Evolutionary conservation across 2,797 vertebrate species (phyloP).

Genomic region (Anguilla obscura): DNA sequence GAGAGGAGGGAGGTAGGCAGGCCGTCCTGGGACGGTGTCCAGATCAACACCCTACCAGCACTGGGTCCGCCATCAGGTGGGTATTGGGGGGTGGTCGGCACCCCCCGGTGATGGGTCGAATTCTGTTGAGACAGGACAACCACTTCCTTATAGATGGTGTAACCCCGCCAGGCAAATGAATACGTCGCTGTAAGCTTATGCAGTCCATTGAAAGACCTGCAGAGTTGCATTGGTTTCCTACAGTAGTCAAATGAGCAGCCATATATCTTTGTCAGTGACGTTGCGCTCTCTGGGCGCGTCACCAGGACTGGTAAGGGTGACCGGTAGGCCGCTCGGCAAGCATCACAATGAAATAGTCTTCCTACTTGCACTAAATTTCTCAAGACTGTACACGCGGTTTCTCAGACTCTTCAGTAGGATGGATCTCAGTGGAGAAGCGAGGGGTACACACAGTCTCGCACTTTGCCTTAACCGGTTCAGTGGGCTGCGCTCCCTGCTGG

Average conservation of each 20-base stretch:
- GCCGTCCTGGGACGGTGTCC: not conserved
- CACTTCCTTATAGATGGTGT: not conserved
- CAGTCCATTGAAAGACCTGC: not conserved
- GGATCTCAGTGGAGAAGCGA: slow-evolving; percentile 19
- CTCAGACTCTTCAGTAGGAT: not conserved
- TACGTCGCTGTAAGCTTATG: not conserved
- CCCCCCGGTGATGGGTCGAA: not conserved
- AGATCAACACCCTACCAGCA: slow-evolving; percentile 6
- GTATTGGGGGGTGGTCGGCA: not conserved
- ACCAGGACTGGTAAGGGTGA: not conserved
- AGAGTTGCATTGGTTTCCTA: slow-evolving; percentile 5
- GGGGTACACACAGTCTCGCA: slow-evolving; percentile 46
- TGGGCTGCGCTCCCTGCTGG: slow-evolving; percentile 44
- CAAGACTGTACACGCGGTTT: slow-evolving; percentile 24
- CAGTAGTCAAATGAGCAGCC: slow-evolving; percentile 2
- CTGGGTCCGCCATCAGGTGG: not conserved
- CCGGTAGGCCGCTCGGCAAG: not conserved
- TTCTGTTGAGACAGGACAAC: not conserved
- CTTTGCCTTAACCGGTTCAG: slow-evolving; percentile 53
- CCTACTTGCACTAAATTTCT: slow-evolving; percentile 58
- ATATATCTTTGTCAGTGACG: not conserved
- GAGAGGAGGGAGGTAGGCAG: not conserved
- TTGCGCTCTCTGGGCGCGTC: too few species aligned
- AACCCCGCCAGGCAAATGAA: not conserved
- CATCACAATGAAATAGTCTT: slow-evolving; percentile 58